These are phyloP conservation scores for Chironomus striatipennis DNA, from an alignment of 1,140 invertebrate species.

Conservation along the genomic window DNA sequence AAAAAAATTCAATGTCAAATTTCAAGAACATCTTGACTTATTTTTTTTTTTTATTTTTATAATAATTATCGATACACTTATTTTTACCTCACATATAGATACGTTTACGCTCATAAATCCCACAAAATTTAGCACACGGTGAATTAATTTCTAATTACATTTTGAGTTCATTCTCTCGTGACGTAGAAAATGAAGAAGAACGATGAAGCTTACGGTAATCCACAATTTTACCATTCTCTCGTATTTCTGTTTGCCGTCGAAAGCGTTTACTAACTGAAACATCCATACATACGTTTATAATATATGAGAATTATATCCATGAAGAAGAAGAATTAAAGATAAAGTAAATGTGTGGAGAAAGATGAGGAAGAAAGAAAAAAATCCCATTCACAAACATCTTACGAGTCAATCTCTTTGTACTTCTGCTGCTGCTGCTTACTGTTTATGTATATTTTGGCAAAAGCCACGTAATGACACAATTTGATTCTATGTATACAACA, in stretches of 20 bases:
- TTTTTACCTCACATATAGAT: too few species aligned
- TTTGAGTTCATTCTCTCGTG: neutral
- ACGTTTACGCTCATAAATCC: too few species aligned
- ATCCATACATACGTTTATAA: too few species aligned
- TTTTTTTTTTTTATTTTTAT: too few species aligned
- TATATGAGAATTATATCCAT: too few species aligned
- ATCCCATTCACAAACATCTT: neutral
- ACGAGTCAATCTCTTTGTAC: neutral
- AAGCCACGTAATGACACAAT: neutral
- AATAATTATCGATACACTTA: too few species aligned
- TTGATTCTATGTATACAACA: neutral
- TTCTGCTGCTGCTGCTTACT: too few species aligned
- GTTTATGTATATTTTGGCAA: neutral
- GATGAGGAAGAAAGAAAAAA: neutral
- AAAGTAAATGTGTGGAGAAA: neutral
- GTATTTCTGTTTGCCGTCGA: too few species aligned
- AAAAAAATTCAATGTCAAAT: too few species aligned
- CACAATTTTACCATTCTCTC: constrained; percentile 3
- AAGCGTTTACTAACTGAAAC: too few species aligned
- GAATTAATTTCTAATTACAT: constrained; percentile 15
- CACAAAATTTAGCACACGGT: neutral
- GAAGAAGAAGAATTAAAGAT: too few species aligned
- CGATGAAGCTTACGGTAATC: neutral
- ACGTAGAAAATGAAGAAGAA: neutral
- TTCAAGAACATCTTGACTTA: too few species aligned